A percentile compares a stretch with the other conserved stretches of the same genome.
These are phyloP conservation scores for Saguinus midas DNA, from an alignment of 2,113 vertebrate species.

Conservation along the genomic window DNA sequence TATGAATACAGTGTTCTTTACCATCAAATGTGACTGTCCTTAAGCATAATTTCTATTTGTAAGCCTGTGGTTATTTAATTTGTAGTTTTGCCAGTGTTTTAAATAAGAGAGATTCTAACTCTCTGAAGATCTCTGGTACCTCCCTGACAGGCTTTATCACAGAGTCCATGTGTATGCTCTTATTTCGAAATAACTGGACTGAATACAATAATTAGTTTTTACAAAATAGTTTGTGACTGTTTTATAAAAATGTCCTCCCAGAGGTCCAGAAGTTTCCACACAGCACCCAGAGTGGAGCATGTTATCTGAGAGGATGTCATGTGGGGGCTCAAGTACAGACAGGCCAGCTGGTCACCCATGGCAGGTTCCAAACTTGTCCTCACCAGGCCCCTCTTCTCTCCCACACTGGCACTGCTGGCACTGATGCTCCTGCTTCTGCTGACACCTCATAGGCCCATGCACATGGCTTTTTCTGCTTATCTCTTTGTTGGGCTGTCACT, in stretches of 20 bases:
- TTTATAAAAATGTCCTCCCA: not conserved
- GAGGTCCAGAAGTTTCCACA: too few relatives aligned
- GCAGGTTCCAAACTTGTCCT: not conserved
- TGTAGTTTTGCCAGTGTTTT: not conserved
- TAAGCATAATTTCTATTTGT: not conserved
- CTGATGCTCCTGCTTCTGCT: not conserved
- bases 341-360: not conserved
- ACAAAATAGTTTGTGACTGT: not conserved
- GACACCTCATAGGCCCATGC: accelerated
- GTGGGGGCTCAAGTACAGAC: accelerated
- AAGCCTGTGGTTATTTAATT: not conserved
- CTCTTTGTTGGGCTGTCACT: not conserved
- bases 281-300: not conserved
- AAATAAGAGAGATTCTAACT: not conserved
- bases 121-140: not conserved
- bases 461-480: accelerated
- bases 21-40: not conserved
- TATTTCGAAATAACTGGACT: not conserved
- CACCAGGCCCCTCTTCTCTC: accelerated
- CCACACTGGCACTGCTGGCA: too few relatives aligned
- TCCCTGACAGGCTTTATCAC: not conserved
- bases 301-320: too few relatives aligned
- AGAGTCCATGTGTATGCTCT: not conserved
- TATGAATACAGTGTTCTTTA: not conserved
- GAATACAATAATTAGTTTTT: not conserved